Conservation (phyloP, 2,797 vertebrate species). For the Galaxias olidus region DNA sequence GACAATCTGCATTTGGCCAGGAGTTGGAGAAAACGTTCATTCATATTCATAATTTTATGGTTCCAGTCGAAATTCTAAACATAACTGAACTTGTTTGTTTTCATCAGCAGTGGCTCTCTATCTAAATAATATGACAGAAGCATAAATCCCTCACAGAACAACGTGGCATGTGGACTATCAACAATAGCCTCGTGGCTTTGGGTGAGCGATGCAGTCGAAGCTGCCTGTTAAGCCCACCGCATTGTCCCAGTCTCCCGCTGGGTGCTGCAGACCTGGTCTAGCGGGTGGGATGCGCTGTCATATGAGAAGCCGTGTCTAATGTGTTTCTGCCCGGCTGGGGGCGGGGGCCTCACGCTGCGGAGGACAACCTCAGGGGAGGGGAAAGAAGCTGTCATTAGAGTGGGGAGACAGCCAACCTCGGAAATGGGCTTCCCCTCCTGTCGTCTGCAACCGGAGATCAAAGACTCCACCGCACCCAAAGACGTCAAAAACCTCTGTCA, state of each 20-base stretch:
- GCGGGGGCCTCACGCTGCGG: constrained; percentile 42
- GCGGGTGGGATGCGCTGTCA: constrained; percentile 39
- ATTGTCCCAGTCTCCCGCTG: constrained; percentile 14
- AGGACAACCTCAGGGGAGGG: constrained; percentile 4
- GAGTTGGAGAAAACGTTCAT: no score
- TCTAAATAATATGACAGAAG: no score
- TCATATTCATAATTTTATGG: no score
- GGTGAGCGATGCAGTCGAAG: background rate
- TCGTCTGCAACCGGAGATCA: constrained; percentile 41
- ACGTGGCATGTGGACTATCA: no score
- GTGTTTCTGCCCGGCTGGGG: constrained; percentile 45
- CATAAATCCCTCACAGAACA: no score
- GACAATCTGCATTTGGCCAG: no score
- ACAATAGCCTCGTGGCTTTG: no score
- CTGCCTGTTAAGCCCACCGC: constrained; percentile 9
- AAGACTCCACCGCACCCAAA: constrained; percentile 14
- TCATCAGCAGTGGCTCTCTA: no score
- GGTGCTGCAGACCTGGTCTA: background rate
- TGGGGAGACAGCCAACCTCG: constrained; percentile 8
- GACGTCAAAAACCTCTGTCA: constrained; percentile 17
- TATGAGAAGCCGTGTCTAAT: constrained; percentile 44
- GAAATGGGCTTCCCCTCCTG: constrained; percentile 28
- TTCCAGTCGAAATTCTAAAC: no score
- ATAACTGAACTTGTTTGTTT: no score
- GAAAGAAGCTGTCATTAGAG: constrained; percentile 38